These are phyloP conservation scores for Mycalesis mineus DNA, from an alignment of 2,888 invertebrate species.

Conservation along the genomic window DNA sequence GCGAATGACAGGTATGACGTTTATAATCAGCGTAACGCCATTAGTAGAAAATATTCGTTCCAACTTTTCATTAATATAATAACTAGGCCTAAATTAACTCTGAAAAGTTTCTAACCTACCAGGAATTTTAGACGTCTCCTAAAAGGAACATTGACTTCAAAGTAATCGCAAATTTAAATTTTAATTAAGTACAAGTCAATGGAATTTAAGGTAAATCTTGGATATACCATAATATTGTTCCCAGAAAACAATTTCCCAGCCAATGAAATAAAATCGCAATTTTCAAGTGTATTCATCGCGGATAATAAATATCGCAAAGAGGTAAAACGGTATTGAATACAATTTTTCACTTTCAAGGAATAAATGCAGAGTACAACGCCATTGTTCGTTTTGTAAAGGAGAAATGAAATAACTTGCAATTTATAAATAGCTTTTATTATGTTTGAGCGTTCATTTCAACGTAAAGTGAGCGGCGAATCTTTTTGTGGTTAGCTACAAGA, in stretches of 20 bases:
- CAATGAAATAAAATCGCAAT: conserved; percentile 4
- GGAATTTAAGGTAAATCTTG: neutral
- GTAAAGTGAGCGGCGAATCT: neutral
- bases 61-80: too few species aligned
- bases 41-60: too few species aligned
- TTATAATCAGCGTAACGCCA: too few species aligned
- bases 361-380: conserved; percentile 6
- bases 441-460: neutral
- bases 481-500: neutral
- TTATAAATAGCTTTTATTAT: conserved; percentile 13
- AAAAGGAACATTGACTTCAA: too few species aligned
- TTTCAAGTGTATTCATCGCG: conserved; percentile 2
- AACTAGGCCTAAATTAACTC: too few species aligned
- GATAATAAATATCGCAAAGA: conserved; percentile 8
- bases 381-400: conserved; percentile 12
- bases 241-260: neutral
- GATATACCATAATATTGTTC: neutral
- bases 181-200: too few species aligned
- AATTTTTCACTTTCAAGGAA: conserved; percentile 15
- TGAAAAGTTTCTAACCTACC: too few species aligned
- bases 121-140: too few species aligned
- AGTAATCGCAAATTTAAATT: conserved; percentile 4
- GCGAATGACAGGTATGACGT: too few species aligned
- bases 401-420: conserved; percentile 17
- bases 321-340: conserved; percentile 8